Percentiles rank a stretch among this genome's conserved stretches.
These are phyloP conservation scores for Cotesia congregata DNA, from an alignment of 2,888 invertebrate genomes.

Conservation along the genomic window DNA sequence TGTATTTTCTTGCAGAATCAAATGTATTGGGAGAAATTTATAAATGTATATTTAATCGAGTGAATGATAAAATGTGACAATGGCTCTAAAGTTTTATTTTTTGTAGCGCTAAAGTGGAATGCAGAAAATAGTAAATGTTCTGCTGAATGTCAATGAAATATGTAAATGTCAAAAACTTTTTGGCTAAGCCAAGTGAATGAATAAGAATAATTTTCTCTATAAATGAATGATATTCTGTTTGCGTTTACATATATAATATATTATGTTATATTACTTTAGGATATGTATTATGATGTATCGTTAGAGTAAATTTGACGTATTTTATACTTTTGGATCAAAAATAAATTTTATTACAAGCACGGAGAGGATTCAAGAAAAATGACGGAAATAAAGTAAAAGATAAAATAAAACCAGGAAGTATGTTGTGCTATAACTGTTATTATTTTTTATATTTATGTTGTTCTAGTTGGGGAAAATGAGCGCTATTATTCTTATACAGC, in stretches of 20 bases:
- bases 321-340: not conserved
- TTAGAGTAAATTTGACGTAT: not conserved
- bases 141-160: conserved; percentile 23
- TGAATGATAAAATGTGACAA: conserved; percentile 13
- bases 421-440: not conserved
- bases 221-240: not conserved
- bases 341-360: no score
- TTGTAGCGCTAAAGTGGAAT: not conserved
- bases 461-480: not conserved
- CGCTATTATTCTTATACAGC: not conserved
- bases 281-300: not conserved
- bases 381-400: no score
- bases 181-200: conserved; percentile 7
- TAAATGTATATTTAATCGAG: not conserved
- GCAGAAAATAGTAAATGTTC: not conserved
- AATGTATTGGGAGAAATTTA: not conserved
- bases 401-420: no score
- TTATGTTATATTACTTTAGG: no score
- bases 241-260: no score
- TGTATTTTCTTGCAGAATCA: not conserved
- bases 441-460: not conserved
- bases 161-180: conserved; percentile 28
- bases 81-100: not conserved
- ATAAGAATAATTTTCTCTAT: not conserved
- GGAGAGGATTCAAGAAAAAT: no score